Percentiles rank a stretch among this genome's conserved stretches.
Conservation (phyloP, 1,140 invertebrate genomes). For the Diuraphis noxia region DNA sequence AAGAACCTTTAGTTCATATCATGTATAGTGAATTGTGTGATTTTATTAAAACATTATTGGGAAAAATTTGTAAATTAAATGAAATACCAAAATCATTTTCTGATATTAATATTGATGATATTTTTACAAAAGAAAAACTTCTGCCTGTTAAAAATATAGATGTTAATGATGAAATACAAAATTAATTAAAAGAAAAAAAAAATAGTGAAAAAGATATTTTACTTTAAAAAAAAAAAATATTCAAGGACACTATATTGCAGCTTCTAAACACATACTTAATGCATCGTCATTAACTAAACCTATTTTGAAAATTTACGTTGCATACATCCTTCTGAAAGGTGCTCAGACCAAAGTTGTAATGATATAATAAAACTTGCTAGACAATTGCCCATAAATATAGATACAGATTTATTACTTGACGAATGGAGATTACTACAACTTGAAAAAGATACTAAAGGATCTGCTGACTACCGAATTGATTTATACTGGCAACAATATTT, state of each 20-base stretch:
- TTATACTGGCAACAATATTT: background rate
- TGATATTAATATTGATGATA: constrained; percentile 1
- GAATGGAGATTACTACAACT: background rate
- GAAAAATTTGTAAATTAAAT: background rate
- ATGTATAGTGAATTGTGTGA: background rate
- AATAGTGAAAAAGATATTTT: constrained; percentile 3
- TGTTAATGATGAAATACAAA: background rate
- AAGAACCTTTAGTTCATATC: no score
- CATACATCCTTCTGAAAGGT: background rate
- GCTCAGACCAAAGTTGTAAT: background rate
- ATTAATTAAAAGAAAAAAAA: background rate
- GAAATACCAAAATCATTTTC: constrained; percentile 10
- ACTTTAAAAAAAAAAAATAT: background rate
- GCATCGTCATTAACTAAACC: background rate
- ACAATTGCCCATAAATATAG: background rate
- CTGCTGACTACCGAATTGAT: background rate
- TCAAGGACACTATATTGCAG: background rate
- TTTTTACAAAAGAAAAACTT: constrained; percentile 17
- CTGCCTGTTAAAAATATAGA: background rate
- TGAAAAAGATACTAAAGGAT: background rate
- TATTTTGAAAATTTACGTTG: background rate
- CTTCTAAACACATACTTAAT: constrained; percentile 11
- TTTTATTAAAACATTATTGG: background rate
- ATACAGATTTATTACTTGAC: background rate
- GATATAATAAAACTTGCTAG: background rate